Conservation (phyloP, 53 echinoderm and acorn worm genomes). For the Crossaster papposus region DNA sequence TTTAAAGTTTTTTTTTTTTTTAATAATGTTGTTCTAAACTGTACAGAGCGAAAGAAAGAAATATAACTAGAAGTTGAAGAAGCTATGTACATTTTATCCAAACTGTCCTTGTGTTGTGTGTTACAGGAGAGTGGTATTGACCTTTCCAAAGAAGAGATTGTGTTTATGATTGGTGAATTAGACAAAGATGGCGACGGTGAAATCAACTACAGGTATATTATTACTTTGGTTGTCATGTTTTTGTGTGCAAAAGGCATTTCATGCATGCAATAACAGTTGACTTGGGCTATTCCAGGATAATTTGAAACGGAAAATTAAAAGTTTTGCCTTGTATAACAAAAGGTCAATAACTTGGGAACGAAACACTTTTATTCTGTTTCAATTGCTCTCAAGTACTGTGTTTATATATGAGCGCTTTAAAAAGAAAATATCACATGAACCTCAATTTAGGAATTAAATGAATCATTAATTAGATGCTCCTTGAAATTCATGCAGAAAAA, state of each 20-base stretch:
- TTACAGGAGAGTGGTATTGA: conserved; percentile 93
- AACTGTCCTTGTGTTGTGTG: neutral
- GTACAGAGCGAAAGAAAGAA: too few species aligned
- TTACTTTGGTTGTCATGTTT: neutral
- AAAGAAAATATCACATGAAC: too few species aligned
- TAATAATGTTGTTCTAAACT: too few species aligned
- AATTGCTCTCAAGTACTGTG: neutral
- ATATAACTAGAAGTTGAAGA: too few species aligned
- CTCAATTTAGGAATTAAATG: too few species aligned
- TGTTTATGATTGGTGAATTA: conserved; percentile 80
- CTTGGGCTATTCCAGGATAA: too few species aligned
- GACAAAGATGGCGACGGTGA: conserved; percentile 98
- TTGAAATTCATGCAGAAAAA: too few species aligned
- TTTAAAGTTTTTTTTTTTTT: neutral
- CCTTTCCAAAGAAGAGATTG: conserved; percentile 89
- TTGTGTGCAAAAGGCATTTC: neutral
- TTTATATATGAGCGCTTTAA: too few species aligned
- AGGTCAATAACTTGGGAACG: neutral
- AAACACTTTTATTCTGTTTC: neutral
- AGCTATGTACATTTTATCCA: too few species aligned
- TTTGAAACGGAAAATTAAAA: neutral
- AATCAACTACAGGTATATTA: conserved; percentile 95
- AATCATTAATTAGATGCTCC: too few species aligned
- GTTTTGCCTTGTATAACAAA: neutral
- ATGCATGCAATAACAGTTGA: too few species aligned